phyloP scores from a whole-genome alignment of 2,797 vertebrate genomes.

The Rhyacichthys aspro region DNA sequence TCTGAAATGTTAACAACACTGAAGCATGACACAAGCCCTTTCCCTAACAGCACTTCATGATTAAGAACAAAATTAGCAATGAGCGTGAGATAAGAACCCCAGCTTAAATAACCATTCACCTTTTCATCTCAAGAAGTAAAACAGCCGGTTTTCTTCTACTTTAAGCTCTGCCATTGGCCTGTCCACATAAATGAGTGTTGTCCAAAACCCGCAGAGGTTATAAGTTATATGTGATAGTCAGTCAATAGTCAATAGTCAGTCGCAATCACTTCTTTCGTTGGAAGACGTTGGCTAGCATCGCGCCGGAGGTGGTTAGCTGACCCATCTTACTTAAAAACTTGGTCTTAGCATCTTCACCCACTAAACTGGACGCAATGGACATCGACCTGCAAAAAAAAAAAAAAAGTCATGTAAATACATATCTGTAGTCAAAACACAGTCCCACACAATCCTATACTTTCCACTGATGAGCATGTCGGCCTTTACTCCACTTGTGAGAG shows the following conservation, averaged over 20 bases:
- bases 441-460: background rate
- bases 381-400: conserved; percentile 82
- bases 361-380: conserved; percentile 96
- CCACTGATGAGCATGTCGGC: conserved; percentile 4
- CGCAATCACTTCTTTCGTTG: conserved; percentile 93
- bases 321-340: conserved; percentile 99
- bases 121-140: conserved; percentile 13
- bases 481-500: conserved; percentile 20
- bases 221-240: conserved; percentile 60
- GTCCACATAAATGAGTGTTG: conserved; percentile 51
- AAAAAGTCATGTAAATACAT: background rate
- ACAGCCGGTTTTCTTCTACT: conserved; percentile 17
- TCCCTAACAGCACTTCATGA: conserved; percentile 19
- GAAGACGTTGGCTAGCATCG: conserved; percentile 99
- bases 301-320: conserved; percentile 97
- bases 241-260: background rate
- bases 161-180: conserved; percentile 29
- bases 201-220: conserved; percentile 74
- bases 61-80: conserved; percentile 19
- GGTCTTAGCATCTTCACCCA: conserved; percentile 98
- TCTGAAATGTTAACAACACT: conserved; percentile 51
- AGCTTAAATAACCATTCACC: conserved; percentile 33
- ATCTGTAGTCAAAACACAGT: background rate
- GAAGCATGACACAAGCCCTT: conserved; percentile 39
- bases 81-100: conserved; percentile 18